Conservation (phyloP, 1,140 invertebrate genomes). For the Centruroides vittatus region DNA sequence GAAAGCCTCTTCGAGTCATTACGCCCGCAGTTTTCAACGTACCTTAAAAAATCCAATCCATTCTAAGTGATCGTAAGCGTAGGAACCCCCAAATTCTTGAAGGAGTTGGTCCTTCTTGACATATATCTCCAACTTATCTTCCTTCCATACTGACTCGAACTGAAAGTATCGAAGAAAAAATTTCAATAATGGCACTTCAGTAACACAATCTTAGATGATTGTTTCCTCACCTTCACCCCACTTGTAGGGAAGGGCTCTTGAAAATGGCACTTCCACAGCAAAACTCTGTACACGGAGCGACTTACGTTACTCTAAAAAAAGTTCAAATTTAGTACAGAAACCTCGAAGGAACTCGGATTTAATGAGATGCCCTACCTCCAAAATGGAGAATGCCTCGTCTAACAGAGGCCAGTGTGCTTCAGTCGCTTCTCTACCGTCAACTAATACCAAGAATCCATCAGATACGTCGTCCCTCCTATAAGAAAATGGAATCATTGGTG, state of each 20-base stretch:
- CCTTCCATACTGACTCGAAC: constrained; percentile 23
- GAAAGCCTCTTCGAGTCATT: not conserved
- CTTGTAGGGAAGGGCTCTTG: not conserved
- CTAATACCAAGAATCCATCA: not conserved
- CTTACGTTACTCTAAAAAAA: constrained; percentile 4
- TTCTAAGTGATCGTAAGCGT: constrained; percentile 23
- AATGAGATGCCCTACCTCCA: not conserved
- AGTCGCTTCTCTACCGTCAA: not conserved
- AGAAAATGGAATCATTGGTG: not conserved
- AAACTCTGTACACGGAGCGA: not conserved
- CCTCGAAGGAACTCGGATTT: not conserved
- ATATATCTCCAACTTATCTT: constrained; percentile 20
- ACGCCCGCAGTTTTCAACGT: not conserved
- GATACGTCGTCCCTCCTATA: not conserved
- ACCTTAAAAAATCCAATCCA: constrained; percentile 23
- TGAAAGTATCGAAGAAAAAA: constrained; percentile 1
- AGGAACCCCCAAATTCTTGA: constrained; percentile 22
- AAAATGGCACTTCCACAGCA: not conserved
- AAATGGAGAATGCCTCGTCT: not conserved
- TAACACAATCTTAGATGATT: not conserved
- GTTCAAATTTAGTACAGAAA: not conserved
- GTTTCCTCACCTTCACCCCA: not conserved
- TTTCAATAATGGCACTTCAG: not conserved
- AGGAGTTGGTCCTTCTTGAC: constrained; percentile 23
- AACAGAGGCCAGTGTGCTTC: not conserved